These are phyloP conservation scores for Drosophila eohydei DNA, from an alignment of 2,888 invertebrate species.

Conservation along the genomic window DNA sequence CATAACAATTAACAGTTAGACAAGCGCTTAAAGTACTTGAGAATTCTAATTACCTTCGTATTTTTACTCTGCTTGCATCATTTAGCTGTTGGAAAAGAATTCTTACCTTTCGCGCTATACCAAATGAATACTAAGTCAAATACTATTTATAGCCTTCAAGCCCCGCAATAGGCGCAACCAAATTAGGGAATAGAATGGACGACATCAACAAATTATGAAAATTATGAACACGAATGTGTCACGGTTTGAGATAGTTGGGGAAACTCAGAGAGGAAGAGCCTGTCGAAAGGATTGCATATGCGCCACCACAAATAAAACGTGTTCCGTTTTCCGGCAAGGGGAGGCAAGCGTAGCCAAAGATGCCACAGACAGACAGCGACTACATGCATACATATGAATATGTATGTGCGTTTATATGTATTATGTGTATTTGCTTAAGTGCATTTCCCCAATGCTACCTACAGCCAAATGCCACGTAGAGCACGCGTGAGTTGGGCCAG, in stretches of 20 bases:
- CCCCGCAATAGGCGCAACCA: constrained; percentile 5
- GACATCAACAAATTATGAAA: constrained; percentile 61
- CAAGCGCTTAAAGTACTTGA: constrained; percentile 3
- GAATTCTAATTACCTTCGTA: background rate
- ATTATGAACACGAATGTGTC: constrained; percentile 57
- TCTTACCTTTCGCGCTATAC: background rate
- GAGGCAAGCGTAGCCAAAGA: constrained; percentile 29
- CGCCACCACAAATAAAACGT: constrained; percentile 55
- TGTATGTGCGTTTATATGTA: constrained; percentile 9
- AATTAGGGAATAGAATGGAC: constrained; percentile 47
- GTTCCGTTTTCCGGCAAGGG: constrained; percentile 33
- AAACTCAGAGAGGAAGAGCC: constrained; percentile 21
- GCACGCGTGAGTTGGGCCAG: constrained; percentile 64
- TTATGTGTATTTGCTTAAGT: constrained; percentile 58
- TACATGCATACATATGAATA: constrained; percentile 7
- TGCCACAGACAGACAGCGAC: constrained; percentile 27
- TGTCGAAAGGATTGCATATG: constrained; percentile 69
- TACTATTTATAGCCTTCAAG: constrained; percentile 25
- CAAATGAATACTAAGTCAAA: constrained; percentile 16
- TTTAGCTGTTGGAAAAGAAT: constrained; percentile 5
- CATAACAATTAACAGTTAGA: constrained; percentile 4
- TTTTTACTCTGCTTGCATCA: background rate
- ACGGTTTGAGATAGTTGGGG: background rate
- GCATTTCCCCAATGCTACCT: constrained; percentile 34
- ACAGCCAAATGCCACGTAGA: constrained; percentile 69